Base-by-base conservation (phyloP, 2,113 vertebrate species). In the Zapornia atra region DNA sequence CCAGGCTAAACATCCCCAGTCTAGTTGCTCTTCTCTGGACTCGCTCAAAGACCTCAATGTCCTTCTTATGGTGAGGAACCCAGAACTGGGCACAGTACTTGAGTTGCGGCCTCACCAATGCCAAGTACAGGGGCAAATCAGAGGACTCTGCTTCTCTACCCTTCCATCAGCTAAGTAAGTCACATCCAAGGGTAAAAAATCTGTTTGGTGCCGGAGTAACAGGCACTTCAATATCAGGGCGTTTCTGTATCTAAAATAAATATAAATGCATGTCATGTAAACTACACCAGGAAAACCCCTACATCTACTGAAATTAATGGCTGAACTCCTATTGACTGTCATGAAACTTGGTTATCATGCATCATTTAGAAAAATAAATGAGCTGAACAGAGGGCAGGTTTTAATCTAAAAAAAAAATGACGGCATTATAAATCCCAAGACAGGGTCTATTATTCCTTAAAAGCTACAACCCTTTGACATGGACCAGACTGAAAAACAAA, bases 361-460 rank as follows among this genome's bases (percentile, higher is more conserved):
- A 22, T 18, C 2, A 5, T 46, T 82, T 63, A 80, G 90, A 69
- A 91, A 93, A 84, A 91, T 8, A 63, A 88, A 95, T 51, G 88
- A 3, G 6, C 44, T 75, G 81, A 88, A 59, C n/a, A 86, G 33
- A 96, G 33, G 29, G 25, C 65, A 86, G 28, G 28, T 76, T 86
- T 79, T 84, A 75, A 80, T 66, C 59, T 77, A 42, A 53, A 57
- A 86, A 57, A 86, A 44, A 38, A 15, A 48, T 22, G 42, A 91
- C 77, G 79, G 70, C 68, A 85, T 87, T 97, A 94, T 96, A 95
- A 97, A 96, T 82, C 81, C 54, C 90, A 18, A 48, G 78, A 76
- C 53, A 90, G 20, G 20, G 26, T 44, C 91, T 78, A 79, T 73
- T 83, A 78, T 81, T 65, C 72, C 82, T 83, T 81, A 36, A 68